Percentiles rank a stretch among this genome's conserved stretches.
These are phyloP conservation scores for Limnephilus auricula DNA, from an alignment of 2,888 invertebrate genomes.

Conservation along the genomic window DNA sequence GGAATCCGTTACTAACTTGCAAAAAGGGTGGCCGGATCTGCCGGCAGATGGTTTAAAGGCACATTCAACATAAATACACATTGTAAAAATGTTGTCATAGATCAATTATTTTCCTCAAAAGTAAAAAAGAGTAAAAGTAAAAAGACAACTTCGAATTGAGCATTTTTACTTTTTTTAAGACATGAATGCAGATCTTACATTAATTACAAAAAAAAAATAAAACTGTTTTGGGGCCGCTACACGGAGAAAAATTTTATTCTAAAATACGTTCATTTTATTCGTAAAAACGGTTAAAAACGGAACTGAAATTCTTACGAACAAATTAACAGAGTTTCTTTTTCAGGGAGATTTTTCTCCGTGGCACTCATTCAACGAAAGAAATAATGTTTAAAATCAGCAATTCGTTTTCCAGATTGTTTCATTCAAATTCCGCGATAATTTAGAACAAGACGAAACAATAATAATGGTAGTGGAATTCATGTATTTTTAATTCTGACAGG, in stretches of 20 bases:
- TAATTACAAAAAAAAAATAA: background rate
- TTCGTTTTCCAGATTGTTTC: background rate
- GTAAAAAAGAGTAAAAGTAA: too few relatives aligned
- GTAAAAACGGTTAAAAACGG: too few relatives aligned
- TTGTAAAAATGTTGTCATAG: conserved; percentile 9
- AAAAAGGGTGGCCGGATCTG: conserved; percentile 46
- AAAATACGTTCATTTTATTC: too few relatives aligned
- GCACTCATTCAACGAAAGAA: background rate
- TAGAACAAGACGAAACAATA: background rate
- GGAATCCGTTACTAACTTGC: conserved; percentile 51
- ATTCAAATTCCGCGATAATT: background rate
- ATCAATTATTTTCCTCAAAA: background rate
- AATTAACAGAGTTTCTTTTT: too few relatives aligned
- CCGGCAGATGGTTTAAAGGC: conserved; percentile 46
- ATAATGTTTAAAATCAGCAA: background rate
- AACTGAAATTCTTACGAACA: too few relatives aligned
- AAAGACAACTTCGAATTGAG: background rate
- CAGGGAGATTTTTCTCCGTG: too few relatives aligned
- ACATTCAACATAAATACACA: conserved; percentile 35
- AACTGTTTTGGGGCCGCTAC: too few relatives aligned
- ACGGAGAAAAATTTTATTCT: too few relatives aligned
- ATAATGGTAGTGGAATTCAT: background rate
- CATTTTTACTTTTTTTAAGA: background rate
- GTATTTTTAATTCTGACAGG: background rate
- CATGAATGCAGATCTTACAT: background rate